These are phyloP conservation scores for Apotomis betuletana DNA, from an alignment of 2,888 invertebrate genomes.

Conservation along the genomic window DNA sequence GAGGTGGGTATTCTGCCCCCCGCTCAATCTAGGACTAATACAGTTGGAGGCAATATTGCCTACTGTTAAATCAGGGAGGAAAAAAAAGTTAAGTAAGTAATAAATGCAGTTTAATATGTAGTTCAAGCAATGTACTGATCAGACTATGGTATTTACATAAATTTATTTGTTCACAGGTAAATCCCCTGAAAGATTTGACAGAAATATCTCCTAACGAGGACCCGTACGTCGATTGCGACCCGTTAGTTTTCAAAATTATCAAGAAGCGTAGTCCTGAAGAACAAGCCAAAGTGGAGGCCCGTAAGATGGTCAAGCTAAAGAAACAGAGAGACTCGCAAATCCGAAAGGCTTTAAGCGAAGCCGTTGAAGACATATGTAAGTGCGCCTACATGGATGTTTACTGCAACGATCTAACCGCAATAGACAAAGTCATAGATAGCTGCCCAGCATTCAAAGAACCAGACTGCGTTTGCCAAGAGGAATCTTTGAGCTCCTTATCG, in stretches of 20 bases:
- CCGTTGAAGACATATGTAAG: constrained; percentile 76
- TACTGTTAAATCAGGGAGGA: too few species aligned
- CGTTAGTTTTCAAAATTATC: constrained; percentile 86
- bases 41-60: too few species aligned
- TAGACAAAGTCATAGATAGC: constrained; percentile 74
- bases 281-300: constrained; percentile 80
- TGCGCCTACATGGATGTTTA: constrained; percentile 81
- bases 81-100: too few species aligned
- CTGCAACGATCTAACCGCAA: constrained; percentile 74
- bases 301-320: constrained; percentile 81
- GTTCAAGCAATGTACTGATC: too few species aligned
- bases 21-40: too few species aligned
- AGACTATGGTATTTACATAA: too few species aligned
- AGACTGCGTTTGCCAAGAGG: constrained; percentile 70
- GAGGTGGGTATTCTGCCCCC: too few species aligned
- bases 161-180: constrained; percentile 68
- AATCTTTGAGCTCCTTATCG: constrained; percentile 74
- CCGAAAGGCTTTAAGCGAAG: constrained; percentile 75
- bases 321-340: constrained; percentile 81
- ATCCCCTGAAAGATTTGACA: constrained; percentile 85
- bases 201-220: constrained; percentile 84
- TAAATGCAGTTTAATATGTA: too few species aligned
- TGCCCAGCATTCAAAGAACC: constrained; percentile 78
- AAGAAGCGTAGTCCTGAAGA: constrained; percentile 83
- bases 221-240: constrained; percentile 87